phyloP scores from a whole-genome alignment of 2,113 vertebrate genomes.

The Crotophaga sulcirostris region DNA sequence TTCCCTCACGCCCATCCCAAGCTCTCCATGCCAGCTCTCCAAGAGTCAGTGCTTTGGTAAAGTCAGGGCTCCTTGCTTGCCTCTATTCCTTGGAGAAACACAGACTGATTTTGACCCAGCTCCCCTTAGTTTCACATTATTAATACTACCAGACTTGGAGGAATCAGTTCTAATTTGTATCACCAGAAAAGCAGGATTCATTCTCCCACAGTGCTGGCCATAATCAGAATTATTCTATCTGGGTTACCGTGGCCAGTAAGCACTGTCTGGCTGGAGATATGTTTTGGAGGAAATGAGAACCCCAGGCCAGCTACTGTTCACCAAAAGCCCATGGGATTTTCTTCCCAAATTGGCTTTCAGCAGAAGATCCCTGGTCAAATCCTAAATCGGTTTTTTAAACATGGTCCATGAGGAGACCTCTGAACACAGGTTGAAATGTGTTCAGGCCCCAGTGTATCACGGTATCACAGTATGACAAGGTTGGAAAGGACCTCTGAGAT shows the following conservation, averaged over 20 bases:
- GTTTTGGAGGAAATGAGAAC: background rate
- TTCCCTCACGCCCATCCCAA: background rate
- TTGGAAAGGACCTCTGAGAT: too few species aligned
- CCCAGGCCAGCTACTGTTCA: background rate
- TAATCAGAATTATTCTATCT: background rate
- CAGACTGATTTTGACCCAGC: background rate
- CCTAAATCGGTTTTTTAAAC: background rate
- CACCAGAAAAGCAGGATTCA: background rate
- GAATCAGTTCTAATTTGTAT: background rate
- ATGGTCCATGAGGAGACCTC: background rate
- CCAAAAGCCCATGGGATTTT: background rate
- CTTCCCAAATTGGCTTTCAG: background rate
- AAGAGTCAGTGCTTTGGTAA: background rate
- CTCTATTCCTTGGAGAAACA: background rate
- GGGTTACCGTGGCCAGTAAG: background rate
- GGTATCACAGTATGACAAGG: too few species aligned
- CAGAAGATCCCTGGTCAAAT: background rate
- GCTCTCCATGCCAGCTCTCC: background rate
- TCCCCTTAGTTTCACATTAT: background rate
- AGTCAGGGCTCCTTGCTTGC: background rate
- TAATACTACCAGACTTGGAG: background rate
- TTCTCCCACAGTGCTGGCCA: background rate
- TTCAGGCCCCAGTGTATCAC: background rate
- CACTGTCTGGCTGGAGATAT: rapidly evolving
- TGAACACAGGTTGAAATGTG: background rate